phyloP scores from a whole-genome alignment of 1,140 invertebrate species.

The Sitophilus oryzae region DNA sequence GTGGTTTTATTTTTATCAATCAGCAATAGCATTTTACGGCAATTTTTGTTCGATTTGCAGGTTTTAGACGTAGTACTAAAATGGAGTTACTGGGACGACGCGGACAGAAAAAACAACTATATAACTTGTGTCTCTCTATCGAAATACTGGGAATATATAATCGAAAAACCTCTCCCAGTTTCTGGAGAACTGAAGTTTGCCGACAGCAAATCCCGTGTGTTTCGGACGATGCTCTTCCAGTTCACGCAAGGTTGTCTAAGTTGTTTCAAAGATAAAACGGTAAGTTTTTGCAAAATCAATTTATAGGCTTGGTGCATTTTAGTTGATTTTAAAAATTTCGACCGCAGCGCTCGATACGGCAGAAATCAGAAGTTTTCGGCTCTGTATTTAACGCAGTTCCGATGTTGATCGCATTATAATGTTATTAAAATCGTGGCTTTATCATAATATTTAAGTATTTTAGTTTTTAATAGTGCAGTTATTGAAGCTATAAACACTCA shows the following conservation, averaged over 20 bases:
- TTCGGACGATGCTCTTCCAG: slow-evolving; percentile 71
- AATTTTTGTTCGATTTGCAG: slow-evolving; percentile 39
- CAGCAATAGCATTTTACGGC: background rate
- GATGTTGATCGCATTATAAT: too few relatives aligned
- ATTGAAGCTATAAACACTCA: too few relatives aligned
- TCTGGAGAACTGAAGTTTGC: slow-evolving; percentile 71
- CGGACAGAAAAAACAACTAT: slow-evolving; percentile 73
- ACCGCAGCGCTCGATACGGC: too few relatives aligned
- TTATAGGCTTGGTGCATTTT: too few relatives aligned
- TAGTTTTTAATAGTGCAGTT: too few relatives aligned
- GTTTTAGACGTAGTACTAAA: slow-evolving; percentile 62
- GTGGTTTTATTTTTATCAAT: background rate
- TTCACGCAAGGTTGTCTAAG: slow-evolving; percentile 71
- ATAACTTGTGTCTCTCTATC: slow-evolving; percentile 59
- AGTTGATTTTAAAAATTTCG: too few relatives aligned
- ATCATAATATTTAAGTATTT: too few relatives aligned
- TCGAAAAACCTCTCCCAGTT: slow-evolving; percentile 50
- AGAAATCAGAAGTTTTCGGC: too few relatives aligned
- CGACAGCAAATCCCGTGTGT: slow-evolving; percentile 67
- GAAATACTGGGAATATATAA: slow-evolving; percentile 45
- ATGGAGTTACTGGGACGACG: slow-evolving; percentile 82
- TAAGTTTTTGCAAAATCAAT: too few relatives aligned
- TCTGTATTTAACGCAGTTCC: too few relatives aligned
- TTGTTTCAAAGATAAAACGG: slow-evolving; percentile 73
- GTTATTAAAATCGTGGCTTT: too few relatives aligned